Conservation (phyloP, 2,797 vertebrate species). For the Dendrocincla tyrannina region DNA sequence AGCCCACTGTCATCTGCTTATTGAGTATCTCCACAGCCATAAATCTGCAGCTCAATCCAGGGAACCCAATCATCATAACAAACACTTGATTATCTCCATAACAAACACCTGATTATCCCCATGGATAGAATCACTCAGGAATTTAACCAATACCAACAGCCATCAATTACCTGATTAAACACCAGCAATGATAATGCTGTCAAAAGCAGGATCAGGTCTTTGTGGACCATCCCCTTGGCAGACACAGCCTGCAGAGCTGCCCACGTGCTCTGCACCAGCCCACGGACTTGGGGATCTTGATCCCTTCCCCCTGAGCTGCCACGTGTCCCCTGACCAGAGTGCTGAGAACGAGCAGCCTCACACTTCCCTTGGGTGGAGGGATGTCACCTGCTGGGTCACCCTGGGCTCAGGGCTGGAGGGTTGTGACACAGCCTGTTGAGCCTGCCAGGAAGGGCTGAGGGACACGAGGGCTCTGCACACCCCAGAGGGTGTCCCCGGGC, state of each 20-base stretch:
- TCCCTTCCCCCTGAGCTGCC: background rate
- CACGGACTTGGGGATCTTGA: rapidly evolving
- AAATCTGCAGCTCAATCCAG: background rate
- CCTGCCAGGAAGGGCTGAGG: background rate
- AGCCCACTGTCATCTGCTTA: background rate
- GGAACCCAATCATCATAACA: background rate
- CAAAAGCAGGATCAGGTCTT: background rate
- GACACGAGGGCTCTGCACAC: rapidly evolving
- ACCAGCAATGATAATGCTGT: background rate
- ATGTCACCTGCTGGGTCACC: background rate
- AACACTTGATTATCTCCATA: background rate
- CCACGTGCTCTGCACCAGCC: background rate
- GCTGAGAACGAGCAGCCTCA: background rate
- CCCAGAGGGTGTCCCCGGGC: background rate
- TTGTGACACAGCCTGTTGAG: background rate
- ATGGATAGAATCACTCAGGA: background rate
- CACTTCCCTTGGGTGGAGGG: background rate
- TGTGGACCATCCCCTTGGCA: background rate
- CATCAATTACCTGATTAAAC: background rate
- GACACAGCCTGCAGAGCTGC: too few species aligned
- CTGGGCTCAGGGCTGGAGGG: rapidly evolving
- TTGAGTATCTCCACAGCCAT: background rate
- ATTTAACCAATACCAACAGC: background rate
- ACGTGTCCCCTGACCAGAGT: background rate
- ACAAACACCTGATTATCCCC: background rate